phyloP scores from a whole-genome alignment of 2,113 vertebrate genomes.

The Ceratotherium simum region DNA sequence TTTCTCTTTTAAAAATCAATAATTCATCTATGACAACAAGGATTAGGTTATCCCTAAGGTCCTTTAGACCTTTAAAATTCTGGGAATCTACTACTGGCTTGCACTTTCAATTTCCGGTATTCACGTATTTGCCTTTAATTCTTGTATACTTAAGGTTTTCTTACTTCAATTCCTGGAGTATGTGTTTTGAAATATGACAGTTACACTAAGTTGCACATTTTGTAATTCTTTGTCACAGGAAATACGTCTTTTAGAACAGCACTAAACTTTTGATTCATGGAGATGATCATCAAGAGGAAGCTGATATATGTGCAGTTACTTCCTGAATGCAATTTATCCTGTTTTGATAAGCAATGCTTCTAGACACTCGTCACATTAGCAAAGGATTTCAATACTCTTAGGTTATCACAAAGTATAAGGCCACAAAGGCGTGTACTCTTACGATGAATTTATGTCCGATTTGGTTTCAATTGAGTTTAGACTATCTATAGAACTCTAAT shows the following conservation, averaged over 20 bases:
- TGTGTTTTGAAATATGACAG: slow-evolving; percentile 63
- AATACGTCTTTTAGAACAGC: slow-evolving; percentile 24
- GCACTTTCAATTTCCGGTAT: background rate
- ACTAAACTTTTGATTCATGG: background rate
- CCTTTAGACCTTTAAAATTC: background rate
- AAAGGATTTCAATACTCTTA: background rate
- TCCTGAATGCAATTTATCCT: slow-evolving; percentile 37
- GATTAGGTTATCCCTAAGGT: background rate
- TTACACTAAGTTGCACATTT: slow-evolving; percentile 48
- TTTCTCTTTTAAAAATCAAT: slow-evolving; percentile 1
- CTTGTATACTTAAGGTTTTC: background rate
- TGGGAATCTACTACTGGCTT: background rate
- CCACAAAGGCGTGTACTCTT: background rate
- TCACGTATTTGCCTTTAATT: slow-evolving; percentile 26
- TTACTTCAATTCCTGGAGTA: slow-evolving; percentile 11
- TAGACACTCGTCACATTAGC: background rate
- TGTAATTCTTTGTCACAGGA: slow-evolving; percentile 59
- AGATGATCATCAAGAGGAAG: slow-evolving; percentile 13
- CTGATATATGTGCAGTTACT: background rate
- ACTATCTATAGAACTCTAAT: background rate
- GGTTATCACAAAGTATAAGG: background rate
- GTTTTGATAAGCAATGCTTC: background rate
- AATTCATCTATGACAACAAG: background rate
- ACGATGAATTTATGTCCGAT: slow-evolving; percentile 33
- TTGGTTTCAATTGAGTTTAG: slow-evolving; percentile 34